Percentiles rank a stretch among this genome's conserved stretches.
These are phyloP conservation scores for Oopsacas minuta DNA, from an alignment of 37 sponge, comb jelly and placozoan genomes.

Conservation along the genomic window DNA sequence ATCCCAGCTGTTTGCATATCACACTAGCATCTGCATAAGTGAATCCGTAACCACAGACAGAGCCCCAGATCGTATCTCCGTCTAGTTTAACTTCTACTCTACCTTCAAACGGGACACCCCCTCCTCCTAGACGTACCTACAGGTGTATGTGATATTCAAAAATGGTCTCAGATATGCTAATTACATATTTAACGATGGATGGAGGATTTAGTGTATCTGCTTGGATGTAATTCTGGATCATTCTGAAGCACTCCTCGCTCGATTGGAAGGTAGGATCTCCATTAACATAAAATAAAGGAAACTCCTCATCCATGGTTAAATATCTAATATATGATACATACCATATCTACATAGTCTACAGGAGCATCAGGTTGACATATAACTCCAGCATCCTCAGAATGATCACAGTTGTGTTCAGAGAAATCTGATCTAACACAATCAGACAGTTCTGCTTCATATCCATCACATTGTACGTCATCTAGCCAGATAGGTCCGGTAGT, in stretches of 20 bases:
- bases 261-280: too few relatives aligned
- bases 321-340: neutral
- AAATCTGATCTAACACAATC: conserved; percentile 21
- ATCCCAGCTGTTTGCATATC: conserved; percentile 23
- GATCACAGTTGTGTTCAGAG: conserved; percentile 1
- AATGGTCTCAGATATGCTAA: too few relatives aligned
- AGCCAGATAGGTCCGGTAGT: conserved; percentile 19
- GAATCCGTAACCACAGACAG: conserved; percentile 26
- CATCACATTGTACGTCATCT: conserved; percentile 29
- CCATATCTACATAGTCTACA: neutral
- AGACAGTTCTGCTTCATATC: conserved; percentile 20
- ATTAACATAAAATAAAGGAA: neutral
- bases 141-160: too few relatives aligned
- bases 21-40: neutral
- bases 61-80: conserved; percentile 23
- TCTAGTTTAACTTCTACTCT: conserved; percentile 36
- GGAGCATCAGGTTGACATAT: neutral
- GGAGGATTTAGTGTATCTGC: too few relatives aligned
- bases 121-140: conserved; percentile 23
- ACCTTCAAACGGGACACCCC: conserved; percentile 22
- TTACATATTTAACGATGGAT: too few relatives aligned
- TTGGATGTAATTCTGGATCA: too few relatives aligned
- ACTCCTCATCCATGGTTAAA: neutral
- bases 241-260: too few relatives aligned
- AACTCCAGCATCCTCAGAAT: neutral